Conservation (phyloP, 2,888 invertebrate genomes). For the Resseliella maxima region DNA sequence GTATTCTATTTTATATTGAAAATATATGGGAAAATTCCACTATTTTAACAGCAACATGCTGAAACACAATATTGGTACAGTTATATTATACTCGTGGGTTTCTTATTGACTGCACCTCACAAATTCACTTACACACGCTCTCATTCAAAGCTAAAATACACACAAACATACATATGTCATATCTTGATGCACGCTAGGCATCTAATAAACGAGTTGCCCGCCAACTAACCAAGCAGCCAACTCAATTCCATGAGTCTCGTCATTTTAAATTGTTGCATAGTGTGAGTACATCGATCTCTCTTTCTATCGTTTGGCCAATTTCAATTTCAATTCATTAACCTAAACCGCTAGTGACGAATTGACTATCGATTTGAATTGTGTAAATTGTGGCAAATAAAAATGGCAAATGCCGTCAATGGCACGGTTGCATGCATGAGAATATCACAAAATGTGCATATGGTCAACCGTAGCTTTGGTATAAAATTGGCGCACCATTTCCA, state of each 20-base stretch:
- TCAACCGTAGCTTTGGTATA: background rate
- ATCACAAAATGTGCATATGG: background rate
- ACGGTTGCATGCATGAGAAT: background rate
- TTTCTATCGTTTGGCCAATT: background rate
- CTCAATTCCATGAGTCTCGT: background rate
- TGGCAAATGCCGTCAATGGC: background rate
- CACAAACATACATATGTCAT: background rate
- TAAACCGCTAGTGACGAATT: slow-evolving; percentile 5
- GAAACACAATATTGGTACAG: slow-evolving; percentile 36
- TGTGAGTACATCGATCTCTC: background rate
- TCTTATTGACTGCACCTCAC: slow-evolving; percentile 42
- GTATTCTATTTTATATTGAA: background rate
- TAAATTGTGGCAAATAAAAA: background rate
- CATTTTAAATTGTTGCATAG: background rate
- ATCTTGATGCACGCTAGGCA: slow-evolving; percentile 49
- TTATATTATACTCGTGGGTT: slow-evolving; percentile 53
- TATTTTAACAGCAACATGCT: background rate
- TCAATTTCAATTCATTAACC: slow-evolving; percentile 41
- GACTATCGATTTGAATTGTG: slow-evolving; percentile 23
- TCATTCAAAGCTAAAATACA: too few relatives aligned
- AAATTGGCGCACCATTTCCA: background rate
- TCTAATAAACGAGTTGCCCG: too few relatives aligned
- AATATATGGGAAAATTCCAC: slow-evolving; percentile 52
- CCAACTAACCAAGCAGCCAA: background rate
- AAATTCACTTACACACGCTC: too few relatives aligned